A percentile compares a stretch with the other conserved stretches of the same genome.
Conservation (phyloP, 2,797 vertebrate genomes). For the Erethizon dorsatum region DNA sequence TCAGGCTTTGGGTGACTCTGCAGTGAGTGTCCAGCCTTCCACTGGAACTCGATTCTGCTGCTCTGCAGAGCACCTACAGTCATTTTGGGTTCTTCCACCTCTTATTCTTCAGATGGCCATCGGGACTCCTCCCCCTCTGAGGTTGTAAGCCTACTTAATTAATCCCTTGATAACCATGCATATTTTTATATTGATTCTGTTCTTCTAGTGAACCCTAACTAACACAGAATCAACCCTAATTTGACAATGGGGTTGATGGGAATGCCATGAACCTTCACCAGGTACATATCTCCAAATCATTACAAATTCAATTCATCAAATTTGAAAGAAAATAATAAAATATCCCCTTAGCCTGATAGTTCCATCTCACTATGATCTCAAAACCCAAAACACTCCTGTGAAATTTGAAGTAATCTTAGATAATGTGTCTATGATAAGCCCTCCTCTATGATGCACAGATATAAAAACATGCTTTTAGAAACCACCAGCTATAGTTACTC, state of each 20-base stretch:
- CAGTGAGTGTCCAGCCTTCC: background rate
- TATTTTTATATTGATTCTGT: background rate
- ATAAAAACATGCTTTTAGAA: slow-evolving; percentile 23
- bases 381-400: slow-evolving; percentile 21
- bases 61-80: background rate
- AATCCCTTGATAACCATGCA: background rate
- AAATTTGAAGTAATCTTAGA: slow-evolving; percentile 25
- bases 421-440: background rate
- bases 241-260: background rate
- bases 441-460: background rate
- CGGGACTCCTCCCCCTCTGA: background rate
- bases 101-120: background rate
- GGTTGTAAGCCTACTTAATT: background rate
- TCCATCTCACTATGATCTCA: slow-evolving; percentile 47
- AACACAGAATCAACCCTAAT: background rate
- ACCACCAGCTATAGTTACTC: background rate
- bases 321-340: slow-evolving; percentile 30
- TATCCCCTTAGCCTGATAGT: slow-evolving; percentile 31
- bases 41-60: background rate
- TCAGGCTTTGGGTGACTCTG: background rate
- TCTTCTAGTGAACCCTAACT: background rate
- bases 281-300: background rate
- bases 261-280: background rate
- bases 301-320: background rate
- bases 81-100: background rate